Evolutionary conservation across 2,888 invertebrate genomes (phyloP).

Genomic region (Dasypogon diadema): DNA sequence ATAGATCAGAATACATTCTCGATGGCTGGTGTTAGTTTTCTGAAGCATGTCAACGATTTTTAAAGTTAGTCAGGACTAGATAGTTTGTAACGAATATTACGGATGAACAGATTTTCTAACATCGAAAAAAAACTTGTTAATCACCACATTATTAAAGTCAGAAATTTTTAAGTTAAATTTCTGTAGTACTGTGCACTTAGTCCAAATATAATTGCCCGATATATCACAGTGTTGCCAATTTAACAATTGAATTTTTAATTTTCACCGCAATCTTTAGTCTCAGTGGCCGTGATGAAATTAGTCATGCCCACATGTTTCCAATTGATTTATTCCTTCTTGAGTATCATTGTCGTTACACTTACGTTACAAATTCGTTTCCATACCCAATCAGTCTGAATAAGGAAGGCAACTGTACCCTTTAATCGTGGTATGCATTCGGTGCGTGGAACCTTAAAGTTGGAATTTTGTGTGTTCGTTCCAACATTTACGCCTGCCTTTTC

Average conservation of each 20-base stretch:
- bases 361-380: slow-evolving; percentile 7
- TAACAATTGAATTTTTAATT: slow-evolving; percentile 7
- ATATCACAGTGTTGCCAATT: slow-evolving; percentile 15
- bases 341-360: not conserved
- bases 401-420: slow-evolving; percentile 10
- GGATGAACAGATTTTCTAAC: too few species aligned
- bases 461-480: not conserved
- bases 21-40: too few species aligned
- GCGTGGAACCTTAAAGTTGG: not conserved
- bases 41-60: too few species aligned
- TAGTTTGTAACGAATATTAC: too few species aligned
- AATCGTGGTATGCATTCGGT: not conserved
- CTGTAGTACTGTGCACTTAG: too few species aligned
- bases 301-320: slow-evolving; percentile 38
- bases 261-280: not conserved
- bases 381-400: slow-evolving; percentile 6
- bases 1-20: too few species aligned
- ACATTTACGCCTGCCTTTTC: not conserved
- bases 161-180: too few species aligned
- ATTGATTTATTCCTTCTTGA: slow-evolving; percentile 41
- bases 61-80: too few species aligned
- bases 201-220: not conserved
- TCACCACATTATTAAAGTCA: too few species aligned
- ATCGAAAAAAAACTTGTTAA: too few species aligned
- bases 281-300: slow-evolving; percentile 29